Conservation (phyloP, 2,797 vertebrate genomes). For the Chiroxiphia lanceolata region DNA sequence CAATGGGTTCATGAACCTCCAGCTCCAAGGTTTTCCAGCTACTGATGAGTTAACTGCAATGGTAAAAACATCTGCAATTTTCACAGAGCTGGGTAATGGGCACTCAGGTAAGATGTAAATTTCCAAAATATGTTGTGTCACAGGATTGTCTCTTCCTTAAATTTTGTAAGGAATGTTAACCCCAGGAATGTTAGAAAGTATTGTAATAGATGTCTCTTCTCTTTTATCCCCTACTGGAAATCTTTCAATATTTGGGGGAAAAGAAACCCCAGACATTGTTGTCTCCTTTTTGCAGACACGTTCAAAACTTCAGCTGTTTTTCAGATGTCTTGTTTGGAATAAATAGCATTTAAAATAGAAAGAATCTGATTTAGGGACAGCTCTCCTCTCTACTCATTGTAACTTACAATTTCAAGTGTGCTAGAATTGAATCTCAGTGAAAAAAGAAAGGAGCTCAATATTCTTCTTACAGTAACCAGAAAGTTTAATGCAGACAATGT, state of each 20-base stretch:
- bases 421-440: slow-evolving; percentile 35
- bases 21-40: not conserved
- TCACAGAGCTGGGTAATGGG: not conserved
- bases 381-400: not conserved
- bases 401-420: slow-evolving; percentile 35
- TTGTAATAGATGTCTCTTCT: not conserved
- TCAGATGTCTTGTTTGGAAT: not conserved
- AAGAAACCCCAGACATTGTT: not conserved
- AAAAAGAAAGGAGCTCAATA: slow-evolving; percentile 29
- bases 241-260: not conserved
- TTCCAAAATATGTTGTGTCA: not conserved
- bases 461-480: not conserved
- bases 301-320: not conserved
- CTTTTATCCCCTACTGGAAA: not conserved
- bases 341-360: slow-evolving; percentile 38
- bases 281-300: not conserved
- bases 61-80: not conserved
- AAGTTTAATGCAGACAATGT: not conserved
- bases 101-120: not conserved
- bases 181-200: not conserved
- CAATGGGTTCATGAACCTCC: not conserved
- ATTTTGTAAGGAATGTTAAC: not conserved
- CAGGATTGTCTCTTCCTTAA: not conserved
- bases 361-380: slow-evolving; percentile 28
- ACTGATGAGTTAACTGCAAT: not conserved